Evolutionary conservation across 2,888 invertebrate species (phyloP).

Genomic region (Carpatolechia fugitivella): DNA sequence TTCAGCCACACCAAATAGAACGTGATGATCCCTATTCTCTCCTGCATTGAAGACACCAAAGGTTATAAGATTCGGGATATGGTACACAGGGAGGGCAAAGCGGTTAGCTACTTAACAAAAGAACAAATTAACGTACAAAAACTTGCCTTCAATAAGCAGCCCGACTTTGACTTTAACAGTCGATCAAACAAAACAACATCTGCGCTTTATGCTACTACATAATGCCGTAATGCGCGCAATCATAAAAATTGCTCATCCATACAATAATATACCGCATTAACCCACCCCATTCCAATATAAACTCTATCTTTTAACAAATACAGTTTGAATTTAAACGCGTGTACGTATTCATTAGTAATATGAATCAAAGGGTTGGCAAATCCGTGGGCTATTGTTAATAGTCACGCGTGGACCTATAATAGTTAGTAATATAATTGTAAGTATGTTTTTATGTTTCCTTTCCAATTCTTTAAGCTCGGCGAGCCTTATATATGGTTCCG

Average conservation of each 20-base stretch:
- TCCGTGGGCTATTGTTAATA: conserved; percentile 72
- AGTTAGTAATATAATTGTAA: conserved; percentile 61
- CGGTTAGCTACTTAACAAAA: not conserved
- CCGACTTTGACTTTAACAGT: conserved; percentile 31
- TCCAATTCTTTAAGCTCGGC: conserved; percentile 25
- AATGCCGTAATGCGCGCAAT: conserved; percentile 46
- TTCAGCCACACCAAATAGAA: too few relatives aligned
- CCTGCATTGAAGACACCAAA: too few relatives aligned
- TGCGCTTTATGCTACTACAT: conserved; percentile 27
- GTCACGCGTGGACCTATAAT: conserved; percentile 68
- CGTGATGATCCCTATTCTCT: too few relatives aligned
- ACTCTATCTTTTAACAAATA: conserved; percentile 30
- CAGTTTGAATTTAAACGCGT: conserved; percentile 30
- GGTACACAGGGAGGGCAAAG: too few relatives aligned
- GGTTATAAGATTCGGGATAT: too few relatives aligned
- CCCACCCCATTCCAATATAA: conserved; percentile 21
- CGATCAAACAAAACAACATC: conserved; percentile 35
- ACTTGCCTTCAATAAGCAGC: not conserved
- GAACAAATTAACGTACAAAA: not conserved
- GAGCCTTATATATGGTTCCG: not conserved
- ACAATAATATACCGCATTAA: conserved; percentile 61
- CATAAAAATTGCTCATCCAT: conserved; percentile 75
- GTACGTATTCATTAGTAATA: conserved; percentile 61
- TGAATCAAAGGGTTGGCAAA: conserved; percentile 77
- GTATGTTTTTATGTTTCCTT: conserved; percentile 68